A percentile compares a stretch with the other conserved stretches of the same genome.
Evolutionary conservation across 2,113 vertebrate species (phyloP).

Genomic region (Electrona antarctica): DNA sequence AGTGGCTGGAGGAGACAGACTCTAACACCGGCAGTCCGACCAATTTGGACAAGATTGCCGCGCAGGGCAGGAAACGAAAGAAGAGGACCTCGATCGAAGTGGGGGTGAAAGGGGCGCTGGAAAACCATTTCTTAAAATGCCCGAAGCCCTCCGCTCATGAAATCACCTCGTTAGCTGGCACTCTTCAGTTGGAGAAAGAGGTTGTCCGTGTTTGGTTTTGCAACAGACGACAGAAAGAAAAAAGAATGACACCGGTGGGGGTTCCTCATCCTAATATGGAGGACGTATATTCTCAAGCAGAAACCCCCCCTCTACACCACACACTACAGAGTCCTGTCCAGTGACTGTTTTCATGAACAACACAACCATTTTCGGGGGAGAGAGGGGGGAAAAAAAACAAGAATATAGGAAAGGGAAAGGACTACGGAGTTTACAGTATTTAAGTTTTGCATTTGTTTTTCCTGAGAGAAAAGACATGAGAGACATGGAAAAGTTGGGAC

Average conservation of each 20-base stretch:
- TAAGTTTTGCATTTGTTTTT: constrained; percentile 78
- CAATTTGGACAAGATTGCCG: constrained; percentile 98
- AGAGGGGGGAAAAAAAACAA: constrained; percentile 23
- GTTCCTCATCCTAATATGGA: constrained; percentile 95
- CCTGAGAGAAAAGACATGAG: constrained; percentile 59
- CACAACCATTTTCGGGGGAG: constrained; percentile 56
- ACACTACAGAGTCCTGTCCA: constrained; percentile 93
- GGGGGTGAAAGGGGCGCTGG: constrained; percentile 96
- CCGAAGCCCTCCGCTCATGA: constrained; percentile 98
- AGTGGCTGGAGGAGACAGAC: constrained; percentile 99
- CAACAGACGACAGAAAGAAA: constrained; percentile 99
- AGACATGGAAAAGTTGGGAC: constrained; percentile 71
- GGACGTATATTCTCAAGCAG: constrained; percentile 96
- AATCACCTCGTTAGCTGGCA: constrained; percentile 95
- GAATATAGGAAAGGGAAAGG: constrained; percentile 64
- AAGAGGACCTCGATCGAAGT: constrained; percentile 99
- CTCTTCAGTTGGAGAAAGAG: constrained; percentile 98
- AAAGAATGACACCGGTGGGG: constrained; percentile 97
- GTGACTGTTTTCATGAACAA: constrained; percentile 87
- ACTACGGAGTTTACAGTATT: constrained; percentile 85
- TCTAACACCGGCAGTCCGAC: constrained; percentile 96
- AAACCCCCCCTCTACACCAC: constrained; percentile 93
- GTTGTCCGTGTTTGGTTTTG: constrained; percentile 99
- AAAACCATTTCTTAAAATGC: constrained; percentile 98
- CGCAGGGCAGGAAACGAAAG: constrained; percentile 98